Evolutionary conservation across 2,797 vertebrate genomes (phyloP).

Genomic region (Morelia viridis): DNA sequence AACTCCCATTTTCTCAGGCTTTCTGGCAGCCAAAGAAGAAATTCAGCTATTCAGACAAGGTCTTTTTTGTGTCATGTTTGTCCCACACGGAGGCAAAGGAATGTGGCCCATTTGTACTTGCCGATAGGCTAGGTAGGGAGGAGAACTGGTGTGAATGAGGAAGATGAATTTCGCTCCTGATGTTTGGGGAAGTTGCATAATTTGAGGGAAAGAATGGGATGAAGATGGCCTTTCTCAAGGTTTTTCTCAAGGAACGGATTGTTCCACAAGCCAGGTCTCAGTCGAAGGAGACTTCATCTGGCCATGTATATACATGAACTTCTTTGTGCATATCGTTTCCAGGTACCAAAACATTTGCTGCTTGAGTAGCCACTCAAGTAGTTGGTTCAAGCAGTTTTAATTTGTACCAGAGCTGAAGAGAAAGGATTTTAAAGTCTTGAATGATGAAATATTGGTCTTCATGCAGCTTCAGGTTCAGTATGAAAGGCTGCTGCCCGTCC

Average conservation of each 20-base stretch:
- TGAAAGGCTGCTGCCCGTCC: slow-evolving; percentile 1
- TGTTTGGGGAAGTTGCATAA: background rate
- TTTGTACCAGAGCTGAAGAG: background rate
- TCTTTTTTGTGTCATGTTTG: background rate
- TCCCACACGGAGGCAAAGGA: background rate
- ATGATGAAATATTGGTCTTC: background rate
- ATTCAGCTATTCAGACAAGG: background rate
- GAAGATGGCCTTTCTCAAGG: background rate
- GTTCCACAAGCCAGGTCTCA: no score
- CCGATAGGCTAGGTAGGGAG: background rate
- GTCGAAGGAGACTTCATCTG: background rate
- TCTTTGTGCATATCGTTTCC: background rate
- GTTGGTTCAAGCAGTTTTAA: background rate
- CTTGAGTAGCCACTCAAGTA: background rate
- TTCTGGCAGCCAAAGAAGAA: background rate
- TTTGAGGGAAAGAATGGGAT: background rate
- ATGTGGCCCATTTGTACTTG: background rate
- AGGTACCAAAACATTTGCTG: background rate
- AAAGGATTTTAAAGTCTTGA: background rate
- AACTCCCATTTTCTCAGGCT: background rate
- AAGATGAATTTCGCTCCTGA: background rate
- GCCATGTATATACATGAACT: background rate
- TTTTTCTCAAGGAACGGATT: background rate
- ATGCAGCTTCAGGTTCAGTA: slow-evolving; percentile 68
- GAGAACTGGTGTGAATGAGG: background rate